Percentiles rank a stretch among this genome's conserved stretches.
Evolutionary conservation across 2,113 vertebrate genomes (phyloP).

Genomic region (Limanda limanda): DNA sequence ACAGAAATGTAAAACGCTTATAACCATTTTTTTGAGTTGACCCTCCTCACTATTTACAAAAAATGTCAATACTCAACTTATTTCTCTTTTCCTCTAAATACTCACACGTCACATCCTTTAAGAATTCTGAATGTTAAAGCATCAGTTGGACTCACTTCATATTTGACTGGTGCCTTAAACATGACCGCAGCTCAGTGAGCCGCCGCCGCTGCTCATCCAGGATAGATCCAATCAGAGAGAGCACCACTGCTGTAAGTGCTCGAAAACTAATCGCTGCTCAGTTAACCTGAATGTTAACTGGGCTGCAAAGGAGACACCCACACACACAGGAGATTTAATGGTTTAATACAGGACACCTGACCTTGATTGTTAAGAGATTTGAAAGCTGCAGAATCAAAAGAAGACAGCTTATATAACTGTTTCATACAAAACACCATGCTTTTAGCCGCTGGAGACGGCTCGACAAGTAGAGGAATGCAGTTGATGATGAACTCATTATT

Average conservation of each 20-base stretch:
- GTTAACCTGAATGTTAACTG: slow-evolving; percentile 43
- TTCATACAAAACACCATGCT: background rate
- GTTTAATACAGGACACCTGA: slow-evolving; percentile 2
- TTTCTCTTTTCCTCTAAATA: no score
- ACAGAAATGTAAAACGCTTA: no score
- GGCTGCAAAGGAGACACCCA: slow-evolving; percentile 11
- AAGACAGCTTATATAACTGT: slow-evolving; percentile 1
- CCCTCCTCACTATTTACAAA: no score
- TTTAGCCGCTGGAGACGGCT: background rate
- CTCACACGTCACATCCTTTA: no score
- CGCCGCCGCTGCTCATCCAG: background rate
- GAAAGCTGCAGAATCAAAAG: background rate
- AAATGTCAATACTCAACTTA: no score
- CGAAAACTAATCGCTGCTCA: background rate
- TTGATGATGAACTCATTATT: no score
- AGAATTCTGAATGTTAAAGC: background rate
- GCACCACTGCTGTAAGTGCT: background rate
- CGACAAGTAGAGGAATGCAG: background rate
- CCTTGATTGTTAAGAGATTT: background rate
- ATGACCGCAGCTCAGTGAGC: background rate
- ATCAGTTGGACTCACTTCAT: background rate
- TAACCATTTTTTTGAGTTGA: no score
- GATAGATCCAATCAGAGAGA: background rate
- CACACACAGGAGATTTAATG: background rate
- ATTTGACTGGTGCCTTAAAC: background rate